These are phyloP conservation scores for Phengaris alcon DNA, from an alignment of 2,888 invertebrate genomes.

Conservation along the genomic window DNA sequence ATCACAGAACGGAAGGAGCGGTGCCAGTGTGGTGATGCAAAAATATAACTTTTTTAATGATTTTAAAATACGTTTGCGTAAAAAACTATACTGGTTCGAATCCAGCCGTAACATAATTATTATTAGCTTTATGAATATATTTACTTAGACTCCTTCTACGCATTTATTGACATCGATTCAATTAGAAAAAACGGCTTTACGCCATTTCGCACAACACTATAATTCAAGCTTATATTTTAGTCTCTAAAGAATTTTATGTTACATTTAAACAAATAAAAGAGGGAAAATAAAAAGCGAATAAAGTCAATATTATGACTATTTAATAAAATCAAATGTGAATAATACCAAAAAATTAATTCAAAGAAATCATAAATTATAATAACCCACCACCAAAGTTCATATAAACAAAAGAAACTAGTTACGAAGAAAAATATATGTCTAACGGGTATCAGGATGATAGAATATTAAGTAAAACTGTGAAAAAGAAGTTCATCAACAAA, in stretches of 20 bases:
- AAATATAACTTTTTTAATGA: slow-evolving; percentile 59
- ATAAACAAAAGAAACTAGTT: slow-evolving; percentile 34
- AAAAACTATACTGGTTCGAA: slow-evolving; percentile 44
- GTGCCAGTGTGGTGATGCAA: slow-evolving; percentile 69
- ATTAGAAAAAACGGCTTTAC: slow-evolving; percentile 61
- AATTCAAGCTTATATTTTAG: slow-evolving; percentile 16
- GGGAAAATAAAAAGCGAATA: slow-evolving; percentile 53
- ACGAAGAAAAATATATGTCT: slow-evolving; percentile 29
- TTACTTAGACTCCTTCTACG: slow-evolving; percentile 48
- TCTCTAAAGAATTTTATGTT: not conserved
- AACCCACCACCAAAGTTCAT: slow-evolving; percentile 60
- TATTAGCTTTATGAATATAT: slow-evolving; percentile 48
- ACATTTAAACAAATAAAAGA: slow-evolving; percentile 34
- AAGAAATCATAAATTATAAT: slow-evolving; percentile 52
- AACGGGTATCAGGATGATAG: not conserved
- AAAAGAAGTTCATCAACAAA: slow-evolving; percentile 32
- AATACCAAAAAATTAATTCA: slow-evolving; percentile 54
- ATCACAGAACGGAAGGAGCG: slow-evolving; percentile 74
- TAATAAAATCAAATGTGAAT: slow-evolving; percentile 67
- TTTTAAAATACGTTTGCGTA: slow-evolving; percentile 55
- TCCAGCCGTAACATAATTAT: slow-evolving; percentile 49
- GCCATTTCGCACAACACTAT: slow-evolving; percentile 52
- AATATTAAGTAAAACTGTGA: slow-evolving; percentile 27
- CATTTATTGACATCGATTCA: slow-evolving; percentile 60
- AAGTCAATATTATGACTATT: slow-evolving; percentile 60